Evolutionary conservation across 2,888 invertebrate genomes (phyloP), one percentile per base, ranked within the genome.

Genomic region (Tenthredo scrophulariae): DNA sequence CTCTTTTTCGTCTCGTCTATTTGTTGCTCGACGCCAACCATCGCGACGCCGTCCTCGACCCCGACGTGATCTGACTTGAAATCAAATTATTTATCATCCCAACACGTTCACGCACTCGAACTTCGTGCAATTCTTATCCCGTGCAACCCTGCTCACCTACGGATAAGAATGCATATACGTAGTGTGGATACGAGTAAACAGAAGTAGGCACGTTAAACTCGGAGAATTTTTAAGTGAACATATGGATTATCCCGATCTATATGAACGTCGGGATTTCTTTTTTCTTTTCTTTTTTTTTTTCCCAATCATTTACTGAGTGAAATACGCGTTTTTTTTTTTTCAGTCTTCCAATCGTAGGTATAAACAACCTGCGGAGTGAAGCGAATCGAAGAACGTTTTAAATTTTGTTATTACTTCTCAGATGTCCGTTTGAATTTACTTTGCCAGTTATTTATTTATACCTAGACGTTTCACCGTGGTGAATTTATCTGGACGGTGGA

Each of bases 31-130:
- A 50, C 77, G 50, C 54, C 77, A 77, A 75, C 75, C 40, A 43
- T 46, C 77, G 54, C 80, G 80, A 80, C 80, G 80, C 80, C 80
- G 80, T 62, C 80, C 80, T 80, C 80, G 80, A 80, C 80, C 80
- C 62, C 80, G 58, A 80, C 80, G 80, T 80, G 80, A 58, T 50
- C 37, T 80, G 80, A 37, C 40, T 80, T 40, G 22, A 26, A 54
- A 79, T 79, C 33, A 67, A 62, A 62, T 62, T 62, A 62, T 80
- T 80, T 37, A 80, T n/a, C 58, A 33, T 62, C 37, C 74, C 13
- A 3, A 40, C n/a, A 40, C 54, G 54, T 74, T 40, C 58, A 58
- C 79, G 58, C 37, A 62, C 54, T 58, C 18, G 18, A 7, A 33
- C 62, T 22, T 22, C 37, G 18, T 58, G 40, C 62, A 80, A 80